Base-by-base conservation (phyloP, 2,888 invertebrate genomes). In the Drosophila niveifrons region DNA sequence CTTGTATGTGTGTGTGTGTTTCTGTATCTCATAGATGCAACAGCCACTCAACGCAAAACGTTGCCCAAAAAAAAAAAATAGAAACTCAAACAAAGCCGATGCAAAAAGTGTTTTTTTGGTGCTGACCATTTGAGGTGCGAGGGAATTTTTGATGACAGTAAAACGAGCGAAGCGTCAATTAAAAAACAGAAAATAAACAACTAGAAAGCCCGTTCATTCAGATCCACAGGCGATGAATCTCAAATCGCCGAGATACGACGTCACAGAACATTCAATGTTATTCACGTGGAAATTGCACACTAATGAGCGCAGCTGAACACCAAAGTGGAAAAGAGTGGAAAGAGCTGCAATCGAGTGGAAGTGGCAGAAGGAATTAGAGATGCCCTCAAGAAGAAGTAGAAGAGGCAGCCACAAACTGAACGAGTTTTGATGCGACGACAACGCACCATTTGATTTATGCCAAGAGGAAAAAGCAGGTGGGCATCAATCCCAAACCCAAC, bases 251-350 rank as follows among this genome's bases (percentile, higher is more conserved):
- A 57, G 82, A 84, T 85, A 88, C 83, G 90, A 88, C 83, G 90
- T 90, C 90, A 89, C 87, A 90, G 90, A 72, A 82, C 82, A 90
- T 89, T 90, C 90, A 80, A 75, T 73, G 72, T 81, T 78, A 86
- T 77, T 90, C 90, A 74, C 76, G 87, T 90, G 90, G 88, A 89
- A 90, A 88, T 74, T 72, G 75, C 66, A 65, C 75, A 72, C 82
- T 88, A 88, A 83, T 86, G 89, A 83, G 73, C 74, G 66, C 62
- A 48, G 48, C 66, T 15, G 52, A 57, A 56, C 15, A 36, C 10
- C 53, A 55, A 55, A 23, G 48, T 57, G 28, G 44, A 52, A 23
- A 23, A 23, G 23, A 23, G 23, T n/a, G 23, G 4, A 23, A 23
- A 23, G 43, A 29, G 28, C 41, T 28, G 23, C 53, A 28, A 53